These are phyloP conservation scores for Nasonia oneida DNA, from an alignment of 2,888 invertebrate species.

Conservation along the genomic window DNA sequence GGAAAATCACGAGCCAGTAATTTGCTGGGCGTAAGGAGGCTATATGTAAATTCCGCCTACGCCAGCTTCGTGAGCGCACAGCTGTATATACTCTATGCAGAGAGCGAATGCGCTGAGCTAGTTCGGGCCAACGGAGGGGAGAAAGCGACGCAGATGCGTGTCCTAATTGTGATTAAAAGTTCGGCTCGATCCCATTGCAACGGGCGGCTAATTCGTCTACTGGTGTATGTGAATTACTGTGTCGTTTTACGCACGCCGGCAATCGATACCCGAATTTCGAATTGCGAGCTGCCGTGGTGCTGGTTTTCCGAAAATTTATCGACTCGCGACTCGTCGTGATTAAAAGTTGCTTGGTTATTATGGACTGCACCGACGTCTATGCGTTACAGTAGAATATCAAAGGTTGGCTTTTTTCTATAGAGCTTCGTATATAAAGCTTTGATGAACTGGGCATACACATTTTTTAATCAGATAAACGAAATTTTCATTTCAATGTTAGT, in stretches of 20 bases:
- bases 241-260: not conserved
- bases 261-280: slow-evolving; percentile 14
- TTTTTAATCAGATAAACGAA: too few relatives aligned
- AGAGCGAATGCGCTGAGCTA: not conserved
- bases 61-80: not conserved
- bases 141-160: slow-evolving; percentile 2
- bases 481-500: too few relatives aligned
- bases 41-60: slow-evolving; percentile 50
- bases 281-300: not conserved
- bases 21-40: slow-evolving; percentile 38
- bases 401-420: too few relatives aligned
- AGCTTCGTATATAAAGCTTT: too few relatives aligned
- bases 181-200: slow-evolving; percentile 25
- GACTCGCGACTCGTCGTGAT: not conserved
- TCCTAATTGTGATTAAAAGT: slow-evolving; percentile 54
- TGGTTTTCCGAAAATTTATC: not conserved
- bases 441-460: not conserved
- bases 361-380: too few relatives aligned
- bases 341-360: slow-evolving; percentile 5
- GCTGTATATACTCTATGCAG: not conserved
- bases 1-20: slow-evolving; percentile 42
- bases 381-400: too few relatives aligned
- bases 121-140: not conserved
- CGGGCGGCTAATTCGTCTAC: slow-evolving; percentile 13
- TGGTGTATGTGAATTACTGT: slow-evolving; percentile 27